Conservation (phyloP, 2,113 vertebrate genomes). For the Calonectris borealis region DNA sequence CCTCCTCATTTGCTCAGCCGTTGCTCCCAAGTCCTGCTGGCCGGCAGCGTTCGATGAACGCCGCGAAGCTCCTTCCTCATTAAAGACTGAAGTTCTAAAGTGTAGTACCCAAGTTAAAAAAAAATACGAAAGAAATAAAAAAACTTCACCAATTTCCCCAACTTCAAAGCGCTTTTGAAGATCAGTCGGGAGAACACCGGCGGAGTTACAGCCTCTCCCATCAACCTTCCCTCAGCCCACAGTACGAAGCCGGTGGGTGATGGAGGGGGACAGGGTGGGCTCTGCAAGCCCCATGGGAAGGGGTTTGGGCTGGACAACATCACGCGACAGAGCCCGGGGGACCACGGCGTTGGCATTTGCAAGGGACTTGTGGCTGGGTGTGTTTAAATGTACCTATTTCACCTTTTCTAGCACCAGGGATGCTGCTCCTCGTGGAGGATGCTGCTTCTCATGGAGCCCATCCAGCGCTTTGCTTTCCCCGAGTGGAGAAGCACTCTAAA, state of each 20-base stretch:
- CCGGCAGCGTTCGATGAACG: neutral
- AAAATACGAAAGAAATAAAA: neutral
- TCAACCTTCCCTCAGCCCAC: neutral
- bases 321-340: neutral
- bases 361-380: too few relatives aligned
- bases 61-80: neutral
- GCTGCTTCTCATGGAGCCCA: neutral
- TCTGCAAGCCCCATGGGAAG: neutral
- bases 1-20: neutral
- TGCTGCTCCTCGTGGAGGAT: neutral
- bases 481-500: neutral
- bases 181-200: neutral
- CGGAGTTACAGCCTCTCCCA: neutral
- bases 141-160: neutral
- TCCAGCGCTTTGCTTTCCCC: neutral
- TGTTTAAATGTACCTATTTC: neutral
- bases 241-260: rapidly evolving
- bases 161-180: conserved; percentile 12
- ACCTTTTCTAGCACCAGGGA: neutral
- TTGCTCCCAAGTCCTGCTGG: neutral
- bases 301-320: neutral
- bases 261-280: rapidly evolving
- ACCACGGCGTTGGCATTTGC: neutral
- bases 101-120: neutral
- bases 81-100: neutral